These are phyloP conservation scores for Unio pictorum DNA, from an alignment of 2,888 invertebrate species.

Conservation along the genomic window DNA sequence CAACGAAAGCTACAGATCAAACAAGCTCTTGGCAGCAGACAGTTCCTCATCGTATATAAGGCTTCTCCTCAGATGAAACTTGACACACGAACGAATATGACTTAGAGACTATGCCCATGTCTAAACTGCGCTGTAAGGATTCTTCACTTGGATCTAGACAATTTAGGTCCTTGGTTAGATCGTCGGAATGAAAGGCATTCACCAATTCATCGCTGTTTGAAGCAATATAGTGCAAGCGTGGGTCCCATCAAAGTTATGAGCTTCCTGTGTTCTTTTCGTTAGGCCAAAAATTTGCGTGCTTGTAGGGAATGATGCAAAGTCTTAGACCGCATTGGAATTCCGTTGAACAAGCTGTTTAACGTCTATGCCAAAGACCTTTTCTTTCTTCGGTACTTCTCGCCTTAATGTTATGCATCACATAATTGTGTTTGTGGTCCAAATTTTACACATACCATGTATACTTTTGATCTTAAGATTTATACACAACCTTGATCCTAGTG, in stretches of 20 bases:
- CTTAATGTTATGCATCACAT: too few relatives aligned
- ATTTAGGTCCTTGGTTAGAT: not conserved
- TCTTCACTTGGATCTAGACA: slow-evolving; percentile 1
- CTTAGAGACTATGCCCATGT: not conserved
- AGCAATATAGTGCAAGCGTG: slow-evolving; percentile 35
- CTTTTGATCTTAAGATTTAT: too few relatives aligned
- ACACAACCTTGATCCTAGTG: too few relatives aligned
- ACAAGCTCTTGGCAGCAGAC: too few relatives aligned
- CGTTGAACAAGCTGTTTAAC: slow-evolving; percentile 23
- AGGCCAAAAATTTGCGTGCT: slow-evolving; percentile 18
- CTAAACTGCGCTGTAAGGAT: slow-evolving; percentile 1
- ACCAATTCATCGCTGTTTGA: slow-evolving; percentile 16
- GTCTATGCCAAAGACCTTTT: slow-evolving; percentile 10
- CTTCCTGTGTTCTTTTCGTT: slow-evolving; percentile 27
- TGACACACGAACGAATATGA: too few relatives aligned
- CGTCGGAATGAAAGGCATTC: not conserved
- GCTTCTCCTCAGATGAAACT: too few relatives aligned
- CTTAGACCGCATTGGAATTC: slow-evolving; percentile 43
- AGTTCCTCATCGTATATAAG: too few relatives aligned
- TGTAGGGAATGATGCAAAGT: slow-evolving; percentile 19
- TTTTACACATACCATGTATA: too few relatives aligned
- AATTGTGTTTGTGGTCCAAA: too few relatives aligned
- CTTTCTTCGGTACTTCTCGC: slow-evolving; percentile 10
- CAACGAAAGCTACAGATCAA: too few relatives aligned
- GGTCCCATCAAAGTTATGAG: slow-evolving; percentile 14